Evolutionary conservation across 2,888 invertebrate genomes (phyloP).

Genomic region (Synanthedon formicaeformis): DNA sequence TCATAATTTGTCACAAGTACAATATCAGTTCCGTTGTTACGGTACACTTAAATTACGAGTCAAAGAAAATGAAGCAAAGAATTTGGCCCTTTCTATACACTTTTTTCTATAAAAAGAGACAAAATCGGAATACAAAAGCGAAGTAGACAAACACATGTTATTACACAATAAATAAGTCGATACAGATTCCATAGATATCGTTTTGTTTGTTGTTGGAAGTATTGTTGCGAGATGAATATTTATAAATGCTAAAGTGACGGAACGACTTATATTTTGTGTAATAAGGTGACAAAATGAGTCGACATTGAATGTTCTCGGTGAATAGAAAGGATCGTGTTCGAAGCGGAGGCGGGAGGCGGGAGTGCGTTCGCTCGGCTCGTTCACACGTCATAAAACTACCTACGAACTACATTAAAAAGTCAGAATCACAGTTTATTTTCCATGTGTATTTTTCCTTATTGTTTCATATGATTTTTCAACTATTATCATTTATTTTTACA

Average conservation of each 20-base stretch:
- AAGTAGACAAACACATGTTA: too few species aligned
- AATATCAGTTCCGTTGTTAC: slow-evolving; percentile 42
- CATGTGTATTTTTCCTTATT: slow-evolving; percentile 57
- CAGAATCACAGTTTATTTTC: slow-evolving; percentile 72
- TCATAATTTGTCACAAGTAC: slow-evolving; percentile 58
- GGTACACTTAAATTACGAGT: too few species aligned
- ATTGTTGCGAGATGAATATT: too few species aligned
- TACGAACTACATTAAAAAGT: slow-evolving; percentile 64
- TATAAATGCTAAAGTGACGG: too few species aligned
- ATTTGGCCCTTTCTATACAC: too few species aligned
- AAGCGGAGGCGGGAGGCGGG: slow-evolving; percentile 1
- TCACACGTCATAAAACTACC: slow-evolving; percentile 52
- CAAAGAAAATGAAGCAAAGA: neutral
- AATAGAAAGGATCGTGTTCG: neutral
- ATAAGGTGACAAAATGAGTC: too few species aligned
- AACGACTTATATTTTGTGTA: too few species aligned
- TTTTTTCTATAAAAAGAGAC: neutral
- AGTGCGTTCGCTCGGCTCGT: slow-evolving; percentile 18
- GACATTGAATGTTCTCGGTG: too few species aligned
- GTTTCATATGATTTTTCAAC: slow-evolving; percentile 38
- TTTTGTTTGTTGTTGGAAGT: too few species aligned
- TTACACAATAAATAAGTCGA: too few species aligned
- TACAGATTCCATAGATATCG: too few species aligned
- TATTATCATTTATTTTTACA: slow-evolving; percentile 35
- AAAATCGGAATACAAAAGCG: too few species aligned